Evolutionary conservation across 2,888 invertebrate genomes (phyloP), one percentile per base, ranked within the genome.

Genomic region (Caenorhabditis uteleia): DNA sequence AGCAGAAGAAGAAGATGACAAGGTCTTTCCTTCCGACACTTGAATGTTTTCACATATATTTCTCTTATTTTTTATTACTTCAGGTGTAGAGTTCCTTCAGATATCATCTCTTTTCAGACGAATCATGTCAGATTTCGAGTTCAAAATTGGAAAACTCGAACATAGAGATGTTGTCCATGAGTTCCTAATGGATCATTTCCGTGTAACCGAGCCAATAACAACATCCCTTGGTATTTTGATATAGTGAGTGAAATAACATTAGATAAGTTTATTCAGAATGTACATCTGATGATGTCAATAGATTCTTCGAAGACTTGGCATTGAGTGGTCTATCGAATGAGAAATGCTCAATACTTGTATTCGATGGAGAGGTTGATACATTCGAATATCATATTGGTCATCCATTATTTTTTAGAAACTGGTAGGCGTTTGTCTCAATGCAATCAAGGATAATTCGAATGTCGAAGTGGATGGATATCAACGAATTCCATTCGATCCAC

Each of bases 281-380:
- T 14, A 39, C 61, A n/a, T 42, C 31, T 38, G 66, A 68, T 10
- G 70, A 73, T 40, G 68, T 73, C 20, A 29, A 48, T 18, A 61
- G 57, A 23, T 75, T 75, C 57, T 75, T 75, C 49, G 54, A 38
- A 1, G 75, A 75, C 58, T 42, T 75, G 20, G 55, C 68, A 3
- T 59, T 56, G 31, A 55, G 60, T 21, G 73, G 71, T 7, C 46
- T 75, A 16, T 20, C 43, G 8, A 45, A 68, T 31, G 57, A 65
- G 25, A 44, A 51, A 18, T 51, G 47, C 27, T 72, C 72, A 10
- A 68, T 65, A 20, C 27, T 72, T 6, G 67, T 60, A 43, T 67
- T 59, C 16, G 48, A 58, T 8, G 45, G 51, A n/a, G 45, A 55
- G 14, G 60, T 58, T 10, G 12, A 34, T 20, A 16, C 18, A 25